Evolutionary conservation across 1,140 invertebrate species (phyloP).

Genomic region (Archivesica marissinica): DNA sequence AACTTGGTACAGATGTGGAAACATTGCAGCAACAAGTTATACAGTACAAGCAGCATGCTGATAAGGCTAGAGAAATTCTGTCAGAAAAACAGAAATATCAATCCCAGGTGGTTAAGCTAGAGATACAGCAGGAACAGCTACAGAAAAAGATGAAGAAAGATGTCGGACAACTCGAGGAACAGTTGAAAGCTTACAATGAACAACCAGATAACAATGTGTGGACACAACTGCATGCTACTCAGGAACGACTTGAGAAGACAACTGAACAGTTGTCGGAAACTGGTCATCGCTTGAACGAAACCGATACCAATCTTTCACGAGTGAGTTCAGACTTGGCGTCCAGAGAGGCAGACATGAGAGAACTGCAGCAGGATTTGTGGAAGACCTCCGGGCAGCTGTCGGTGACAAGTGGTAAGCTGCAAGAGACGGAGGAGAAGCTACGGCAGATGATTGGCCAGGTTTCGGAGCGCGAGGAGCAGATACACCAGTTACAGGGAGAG

Average conservation of each 20-base stretch:
- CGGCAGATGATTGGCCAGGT: constrained; percentile 55
- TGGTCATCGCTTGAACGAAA: constrained; percentile 43
- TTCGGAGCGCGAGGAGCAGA: constrained; percentile 68
- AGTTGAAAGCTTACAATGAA: constrained; percentile 39
- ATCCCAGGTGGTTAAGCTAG: constrained; percentile 56
- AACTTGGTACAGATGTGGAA: constrained; percentile 51
- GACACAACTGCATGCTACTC: constrained; percentile 61
- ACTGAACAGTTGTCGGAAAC: constrained; percentile 56
- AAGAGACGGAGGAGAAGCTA: constrained; percentile 67
- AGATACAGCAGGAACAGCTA: constrained; percentile 54
- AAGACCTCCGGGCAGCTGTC: constrained; percentile 56
- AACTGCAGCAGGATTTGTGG: constrained; percentile 51
- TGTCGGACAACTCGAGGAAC: constrained; percentile 51
- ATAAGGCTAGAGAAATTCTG: constrained; percentile 49
- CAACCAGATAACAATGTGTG: constrained; percentile 50
- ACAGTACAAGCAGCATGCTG: constrained; percentile 37
- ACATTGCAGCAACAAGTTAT: constrained; percentile 53
- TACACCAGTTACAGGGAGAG: constrained; percentile 64
- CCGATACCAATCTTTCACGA: constrained; percentile 27
- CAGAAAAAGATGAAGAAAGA: constrained; percentile 58
- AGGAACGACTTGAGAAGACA: constrained; percentile 63
- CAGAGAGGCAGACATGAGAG: constrained; percentile 30
- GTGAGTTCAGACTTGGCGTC: constrained; percentile 15
- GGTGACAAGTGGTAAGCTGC: constrained; percentile 53
- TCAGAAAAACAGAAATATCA: constrained; percentile 60